Conservation (phyloP, 2,797 vertebrate species). For the Distichodus sexfasciatus region DNA sequence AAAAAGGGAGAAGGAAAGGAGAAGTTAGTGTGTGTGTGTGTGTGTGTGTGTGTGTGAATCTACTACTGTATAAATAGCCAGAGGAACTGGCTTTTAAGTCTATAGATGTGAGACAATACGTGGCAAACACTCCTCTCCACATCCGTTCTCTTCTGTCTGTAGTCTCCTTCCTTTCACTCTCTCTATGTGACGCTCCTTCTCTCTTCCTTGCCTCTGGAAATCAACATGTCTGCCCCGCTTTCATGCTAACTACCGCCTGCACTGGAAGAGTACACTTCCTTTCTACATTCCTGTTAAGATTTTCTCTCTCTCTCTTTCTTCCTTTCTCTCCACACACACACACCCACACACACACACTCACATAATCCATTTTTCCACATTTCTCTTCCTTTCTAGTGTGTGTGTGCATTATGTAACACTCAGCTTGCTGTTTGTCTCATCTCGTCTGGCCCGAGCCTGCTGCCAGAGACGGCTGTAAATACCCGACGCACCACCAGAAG, state of each 20-base stretch:
- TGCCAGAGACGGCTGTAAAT: constrained; percentile 33
- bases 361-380: not conserved
- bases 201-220: not conserved
- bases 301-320: not conserved
- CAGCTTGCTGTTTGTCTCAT: constrained; percentile 21
- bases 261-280: not conserved
- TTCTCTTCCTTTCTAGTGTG: constrained; percentile 2
- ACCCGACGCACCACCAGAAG: constrained; percentile 23
- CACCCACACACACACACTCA: not conserved
- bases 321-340: no score
- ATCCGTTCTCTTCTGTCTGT: no score
- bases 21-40: no score
- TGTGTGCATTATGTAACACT: constrained; percentile 12
- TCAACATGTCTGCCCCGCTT: not conserved
- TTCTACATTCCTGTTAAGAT: no score
- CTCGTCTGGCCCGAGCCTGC: constrained; percentile 29
- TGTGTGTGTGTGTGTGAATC: no score
- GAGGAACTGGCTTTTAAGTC: not conserved
- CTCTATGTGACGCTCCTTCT: not conserved
- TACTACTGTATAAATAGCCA: no score
- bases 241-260: not conserved
- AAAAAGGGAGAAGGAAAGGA: no score
- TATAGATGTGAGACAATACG: not conserved
- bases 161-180: not conserved
- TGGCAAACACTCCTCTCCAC: no score